Base-by-base conservation (phyloP, 2,888 invertebrate species). In the Synanthedon formicaeformis region DNA sequence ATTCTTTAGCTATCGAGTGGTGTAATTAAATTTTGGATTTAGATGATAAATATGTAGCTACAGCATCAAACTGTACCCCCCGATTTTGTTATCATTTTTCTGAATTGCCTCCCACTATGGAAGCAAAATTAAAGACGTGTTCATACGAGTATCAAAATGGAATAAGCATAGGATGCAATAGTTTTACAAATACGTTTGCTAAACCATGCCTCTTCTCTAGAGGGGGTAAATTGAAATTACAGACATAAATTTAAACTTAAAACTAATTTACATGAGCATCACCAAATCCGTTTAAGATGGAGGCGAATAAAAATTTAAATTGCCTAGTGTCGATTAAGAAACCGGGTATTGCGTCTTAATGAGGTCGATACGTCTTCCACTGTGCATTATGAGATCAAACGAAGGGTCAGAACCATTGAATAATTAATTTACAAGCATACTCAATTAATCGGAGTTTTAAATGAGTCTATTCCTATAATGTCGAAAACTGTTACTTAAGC, bases 361-460 rank as follows among this genome's bases (percentile, higher is more conserved):
- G 83, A 81, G 81, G 73, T 71, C 78, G 76, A 79, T 81, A 73
- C 63, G 71, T 81, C 77, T 81, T 74, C 65, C 71, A 52, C 45
- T 67, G 57, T 60, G 74, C 78, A 66, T 79, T 80, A 80, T 75
- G 78, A 78, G 85, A 78, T 81, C 83, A 81, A 79, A 71, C 71
- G 69, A 62, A 64, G 76, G 83, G 83, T 81, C 82, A 83, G 59
- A 64, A 67, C 73, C 76, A 71, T 76, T 80, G 78, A 78, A 78
- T 79, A 78, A 75, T 77, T 78, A 79, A 81, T 81, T 81, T 74
- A 84, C 79, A 81, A 75, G 78, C 73, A 73, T 77, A 75, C 71
- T 78, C 81, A 83, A 84, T 86, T 83, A 83, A 77, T 75, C 61
- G 68, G 71, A 74, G 73, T 65, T 64, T 60, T 62, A 58, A 62